Evolutionary conservation across 1,140 invertebrate genomes (phyloP), one percentile per base, ranked within the genome.

Genomic region (Scaptomyza montana): DNA sequence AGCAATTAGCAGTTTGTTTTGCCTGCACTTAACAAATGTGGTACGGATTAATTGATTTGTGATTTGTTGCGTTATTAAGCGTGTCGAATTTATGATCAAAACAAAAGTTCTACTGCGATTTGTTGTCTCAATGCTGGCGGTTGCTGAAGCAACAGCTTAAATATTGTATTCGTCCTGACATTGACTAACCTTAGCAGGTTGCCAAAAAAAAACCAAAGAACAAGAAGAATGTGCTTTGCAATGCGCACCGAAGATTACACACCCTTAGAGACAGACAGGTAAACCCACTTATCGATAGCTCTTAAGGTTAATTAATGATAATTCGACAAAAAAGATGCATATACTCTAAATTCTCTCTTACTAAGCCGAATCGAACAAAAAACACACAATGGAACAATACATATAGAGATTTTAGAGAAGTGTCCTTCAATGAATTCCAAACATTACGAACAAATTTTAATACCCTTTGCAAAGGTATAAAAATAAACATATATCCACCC

Each of bases 21-120:
- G 67, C 71, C 65, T 53, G 53, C 46, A 28, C 53, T 60, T 69
- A 62, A 70, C 79, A 82, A 51, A 36, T 36, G 7, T 72, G 67
- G 25, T 51, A 57, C 25, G 21, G 41, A 62, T 72, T 82, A 87
- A 85, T 87, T 86, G 77, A 82, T 87, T 77, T 74, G 21, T 67
- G 51, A 78, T 80, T 85, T 78, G 87, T 86, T 86, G 74, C 28
- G 33, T 16, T 46, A n/a, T 45, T 46, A 36, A 41, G 25, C 46
- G n/a, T 41, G 10, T 16, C 2, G 13, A 46, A 71, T 74, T 54
- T 49, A 62, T 16, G 57, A 28, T 36, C 5, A 10, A 5, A 19
- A 21, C 46, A 9, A 36, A 36, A 36, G 33, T 36, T 9, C 33
- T 36, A 6, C 2, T 36, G 5, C 6, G 8, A 33, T 33, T 25